These are phyloP conservation scores for Clunio marinus DNA, from an alignment of 2,888 invertebrate genomes.

Conservation along the genomic window DNA sequence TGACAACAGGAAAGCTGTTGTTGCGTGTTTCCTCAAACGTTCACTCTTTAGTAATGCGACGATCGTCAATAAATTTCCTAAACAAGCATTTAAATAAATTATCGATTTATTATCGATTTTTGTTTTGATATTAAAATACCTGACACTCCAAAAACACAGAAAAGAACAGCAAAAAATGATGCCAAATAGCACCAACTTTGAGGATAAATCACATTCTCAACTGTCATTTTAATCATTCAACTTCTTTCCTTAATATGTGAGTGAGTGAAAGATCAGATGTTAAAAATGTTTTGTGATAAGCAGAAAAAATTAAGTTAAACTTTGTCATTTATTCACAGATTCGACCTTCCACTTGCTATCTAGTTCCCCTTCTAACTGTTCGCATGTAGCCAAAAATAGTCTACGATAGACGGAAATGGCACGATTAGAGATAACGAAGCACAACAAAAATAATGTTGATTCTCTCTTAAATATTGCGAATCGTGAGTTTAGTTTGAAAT, in stretches of 20 bases:
- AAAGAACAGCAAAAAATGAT: constrained; percentile 72
- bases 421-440: neutral
- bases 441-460: no score
- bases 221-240: neutral
- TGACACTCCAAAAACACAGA: constrained; percentile 71
- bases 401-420: neutral
- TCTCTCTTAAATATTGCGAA: no score
- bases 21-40: constrained; percentile 76
- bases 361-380: neutral
- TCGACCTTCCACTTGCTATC: neutral
- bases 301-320: neutral
- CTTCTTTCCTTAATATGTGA: neutral
- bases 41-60: constrained; percentile 72
- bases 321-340: neutral
- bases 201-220: constrained; percentile 19
- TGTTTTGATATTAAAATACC: constrained; percentile 56
- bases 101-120: no score
- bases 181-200: constrained; percentile 53
- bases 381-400: neutral
- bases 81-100: neutral
- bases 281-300: neutral
- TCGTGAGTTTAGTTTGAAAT: neutral
- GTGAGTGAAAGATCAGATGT: neutral
- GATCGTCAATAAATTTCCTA: constrained; percentile 80
- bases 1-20: constrained; percentile 82